These are phyloP conservation scores for Corvus cornix DNA, from an alignment of 2,113 vertebrate species.

Conservation along the genomic window DNA sequence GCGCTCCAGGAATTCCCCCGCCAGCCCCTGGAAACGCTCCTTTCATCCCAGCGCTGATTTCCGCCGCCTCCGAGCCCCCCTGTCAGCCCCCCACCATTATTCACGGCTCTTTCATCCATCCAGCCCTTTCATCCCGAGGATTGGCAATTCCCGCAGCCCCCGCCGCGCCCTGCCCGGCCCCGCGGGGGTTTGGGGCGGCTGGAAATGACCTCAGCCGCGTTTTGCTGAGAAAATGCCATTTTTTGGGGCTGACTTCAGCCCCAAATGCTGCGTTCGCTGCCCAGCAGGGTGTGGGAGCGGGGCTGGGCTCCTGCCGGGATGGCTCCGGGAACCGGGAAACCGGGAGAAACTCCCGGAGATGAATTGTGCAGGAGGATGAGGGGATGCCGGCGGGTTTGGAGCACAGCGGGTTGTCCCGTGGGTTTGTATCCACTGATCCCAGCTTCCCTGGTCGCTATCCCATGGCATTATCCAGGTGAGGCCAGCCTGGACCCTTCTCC, in stretches of 20 bases:
- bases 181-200: not conserved
- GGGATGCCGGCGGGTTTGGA: not conserved
- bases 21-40: slow-evolving; percentile 11
- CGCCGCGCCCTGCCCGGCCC: not conserved
- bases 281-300: not conserved
- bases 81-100: not conserved
- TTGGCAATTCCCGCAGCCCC: not conserved
- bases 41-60: not conserved
- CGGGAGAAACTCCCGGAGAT: not conserved
- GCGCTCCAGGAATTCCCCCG: not conserved
- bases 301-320: not conserved
- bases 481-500: not conserved
- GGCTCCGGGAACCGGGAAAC: not conserved
- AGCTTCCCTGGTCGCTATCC: not conserved
- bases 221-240: not conserved
- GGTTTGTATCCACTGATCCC: accelerated
- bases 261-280: not conserved
- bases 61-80: not conserved
- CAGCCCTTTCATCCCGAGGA: not conserved
- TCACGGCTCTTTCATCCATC: not conserved
- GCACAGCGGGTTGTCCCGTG: accelerated
- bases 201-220: not conserved
- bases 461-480: not conserved
- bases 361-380: not conserved
- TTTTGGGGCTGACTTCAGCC: not conserved